phyloP scores from a whole-genome alignment of 1,140 invertebrate species.

The Chlorops oryzae region DNA sequence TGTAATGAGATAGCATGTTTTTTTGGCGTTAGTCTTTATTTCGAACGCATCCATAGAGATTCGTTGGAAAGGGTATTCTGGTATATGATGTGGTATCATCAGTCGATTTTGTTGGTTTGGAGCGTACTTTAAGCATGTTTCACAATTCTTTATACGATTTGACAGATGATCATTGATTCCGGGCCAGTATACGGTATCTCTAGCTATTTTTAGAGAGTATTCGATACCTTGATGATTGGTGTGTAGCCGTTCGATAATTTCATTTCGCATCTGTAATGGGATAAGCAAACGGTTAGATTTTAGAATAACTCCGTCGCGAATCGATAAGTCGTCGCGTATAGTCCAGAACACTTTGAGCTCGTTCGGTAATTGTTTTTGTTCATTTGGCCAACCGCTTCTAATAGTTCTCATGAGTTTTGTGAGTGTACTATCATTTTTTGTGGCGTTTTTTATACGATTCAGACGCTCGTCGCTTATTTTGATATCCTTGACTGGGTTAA shows the following conservation, averaged over 20 bases:
- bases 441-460: slow-evolving; percentile 2
- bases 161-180: slow-evolving; percentile 11
- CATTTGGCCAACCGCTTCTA: slow-evolving; percentile 26
- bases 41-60: slow-evolving; percentile 15
- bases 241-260: no score
- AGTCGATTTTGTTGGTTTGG: slow-evolving; percentile 1
- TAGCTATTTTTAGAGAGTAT: slow-evolving; percentile 27
- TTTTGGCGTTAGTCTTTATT: neutral
- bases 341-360: slow-evolving; percentile 22
- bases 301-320: slow-evolving; percentile 1
- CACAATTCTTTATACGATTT: slow-evolving; percentile 9
- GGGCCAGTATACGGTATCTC: slow-evolving; percentile 31
- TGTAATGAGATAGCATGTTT: slow-evolving; percentile 9
- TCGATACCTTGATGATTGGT: slow-evolving; percentile 18
- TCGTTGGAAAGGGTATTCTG: slow-evolving; percentile 11
- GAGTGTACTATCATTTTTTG: neutral
- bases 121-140: slow-evolving; percentile 1
- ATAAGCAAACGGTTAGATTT: slow-evolving; percentile 25
- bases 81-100: slow-evolving; percentile 10
- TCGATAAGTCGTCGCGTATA: slow-evolving; percentile 25
- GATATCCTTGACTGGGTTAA: neutral
- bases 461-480: neutral
- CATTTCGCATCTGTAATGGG: slow-evolving; percentile 20
- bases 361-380: slow-evolving; percentile 11
- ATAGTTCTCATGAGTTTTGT: slow-evolving; percentile 8